phyloP scores from a whole-genome alignment of 2,888 invertebrate genomes.

The Drosophila pegasa region DNA sequence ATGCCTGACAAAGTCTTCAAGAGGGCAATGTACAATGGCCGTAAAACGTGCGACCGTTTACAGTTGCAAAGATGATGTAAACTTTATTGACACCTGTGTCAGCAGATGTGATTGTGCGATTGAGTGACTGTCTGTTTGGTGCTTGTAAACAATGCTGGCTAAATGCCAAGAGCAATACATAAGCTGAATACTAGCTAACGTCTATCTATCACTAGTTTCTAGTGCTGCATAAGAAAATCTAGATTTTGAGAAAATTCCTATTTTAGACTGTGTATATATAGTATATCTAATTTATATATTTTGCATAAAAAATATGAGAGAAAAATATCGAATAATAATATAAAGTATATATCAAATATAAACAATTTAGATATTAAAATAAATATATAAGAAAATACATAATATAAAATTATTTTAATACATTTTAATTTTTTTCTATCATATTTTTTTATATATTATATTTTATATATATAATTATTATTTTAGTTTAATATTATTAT shows the following conservation, averaged over 20 bases:
- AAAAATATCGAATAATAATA: too few species aligned
- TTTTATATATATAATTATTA: too few species aligned
- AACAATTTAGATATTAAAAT: too few species aligned
- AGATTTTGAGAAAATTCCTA: not conserved
- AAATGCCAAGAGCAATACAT: not conserved
- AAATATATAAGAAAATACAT: too few species aligned
- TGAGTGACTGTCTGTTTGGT: constrained; percentile 1
- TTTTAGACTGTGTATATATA: not conserved
- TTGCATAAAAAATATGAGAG: too few species aligned
- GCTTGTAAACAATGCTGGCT: not conserved
- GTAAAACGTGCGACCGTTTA: constrained; percentile 12
- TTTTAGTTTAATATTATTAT: too few species aligned
- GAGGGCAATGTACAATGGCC: constrained; percentile 48
- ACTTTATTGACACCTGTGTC: constrained; percentile 24
- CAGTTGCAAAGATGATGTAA: constrained; percentile 28
- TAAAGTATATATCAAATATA: too few species aligned
- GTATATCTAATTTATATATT: too few species aligned
- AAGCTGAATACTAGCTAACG: not conserved
- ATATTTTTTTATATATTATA: too few species aligned
- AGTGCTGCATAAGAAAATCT: not conserved
- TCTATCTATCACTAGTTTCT: too few species aligned
- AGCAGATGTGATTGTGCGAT: constrained; percentile 4
- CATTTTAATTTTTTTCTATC: too few species aligned
- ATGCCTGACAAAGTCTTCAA: constrained; percentile 24
- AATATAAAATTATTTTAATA: too few species aligned